Conservation (phyloP, 1,140 invertebrate genomes). For the Dinothrombium tinctorium region DNA sequence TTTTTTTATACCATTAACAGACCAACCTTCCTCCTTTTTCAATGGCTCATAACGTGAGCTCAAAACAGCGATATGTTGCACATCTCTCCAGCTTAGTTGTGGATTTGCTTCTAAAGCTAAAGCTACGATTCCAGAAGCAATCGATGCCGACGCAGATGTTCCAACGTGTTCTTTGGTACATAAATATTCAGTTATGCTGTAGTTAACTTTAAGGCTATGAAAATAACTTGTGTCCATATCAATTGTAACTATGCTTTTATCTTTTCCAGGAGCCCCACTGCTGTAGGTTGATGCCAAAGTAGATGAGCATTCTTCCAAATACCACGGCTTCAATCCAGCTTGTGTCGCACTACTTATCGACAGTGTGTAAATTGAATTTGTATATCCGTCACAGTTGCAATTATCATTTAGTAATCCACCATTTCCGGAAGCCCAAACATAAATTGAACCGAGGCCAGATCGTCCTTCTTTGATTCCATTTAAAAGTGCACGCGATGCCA, state of each 20-base stretch:
- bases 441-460: slow-evolving; percentile 80
- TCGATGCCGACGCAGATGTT: slow-evolving; percentile 57
- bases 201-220: too few relatives aligned
- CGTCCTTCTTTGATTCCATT: slow-evolving; percentile 85
- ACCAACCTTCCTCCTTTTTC: slow-evolving; percentile 59
- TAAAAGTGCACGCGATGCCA: slow-evolving; percentile 80
- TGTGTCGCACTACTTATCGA: slow-evolving; percentile 87
- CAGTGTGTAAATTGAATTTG: slow-evolving; percentile 93
- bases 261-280: slow-evolving; percentile 46
- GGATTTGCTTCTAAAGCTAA: slow-evolving; percentile 54
- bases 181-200: too few relatives aligned
- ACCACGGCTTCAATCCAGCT: slow-evolving; percentile 81
- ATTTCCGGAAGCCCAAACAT: slow-evolving; percentile 95
- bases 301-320: slow-evolving; percentile 71
- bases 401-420: slow-evolving; percentile 81
- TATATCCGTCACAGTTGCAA: slow-evolving; percentile 97
- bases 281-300: slow-evolving; percentile 92
- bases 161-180: slow-evolving; percentile 56
- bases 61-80: slow-evolving; percentile 69
- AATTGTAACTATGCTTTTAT: slow-evolving; percentile 33
- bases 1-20: slow-evolving; percentile 42
- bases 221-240: too few relatives aligned
- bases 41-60: slow-evolving; percentile 42
- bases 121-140: slow-evolving; percentile 62
- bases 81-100: slow-evolving; percentile 62